phyloP scores from a whole-genome alignment of 2,888 invertebrate genomes.

The Tenodera sinensis region DNA sequence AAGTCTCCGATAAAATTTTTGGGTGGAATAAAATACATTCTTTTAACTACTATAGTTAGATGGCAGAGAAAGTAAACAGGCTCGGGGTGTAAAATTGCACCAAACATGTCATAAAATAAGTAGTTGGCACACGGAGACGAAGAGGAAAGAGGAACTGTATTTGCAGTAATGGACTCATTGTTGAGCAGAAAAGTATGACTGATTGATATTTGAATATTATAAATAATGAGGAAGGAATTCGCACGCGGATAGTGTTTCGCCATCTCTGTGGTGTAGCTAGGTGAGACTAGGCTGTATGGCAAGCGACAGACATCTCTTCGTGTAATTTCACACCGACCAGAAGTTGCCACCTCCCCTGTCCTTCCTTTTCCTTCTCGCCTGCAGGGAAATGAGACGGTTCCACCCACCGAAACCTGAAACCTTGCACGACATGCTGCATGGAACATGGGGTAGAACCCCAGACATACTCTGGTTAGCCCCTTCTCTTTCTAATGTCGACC shows the following conservation, averaged over 20 bases:
- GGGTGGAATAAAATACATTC: no score
- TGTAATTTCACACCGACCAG: constrained; percentile 5
- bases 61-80: no score
- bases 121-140: no score
- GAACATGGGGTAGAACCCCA: background rate
- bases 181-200: no score
- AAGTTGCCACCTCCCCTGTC: background rate
- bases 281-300: background rate
- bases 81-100: no score
- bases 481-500: background rate
- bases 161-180: no score
- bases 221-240: background rate
- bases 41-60: no score
- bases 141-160: no score
- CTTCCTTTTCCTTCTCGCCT: background rate
- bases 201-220: background rate
- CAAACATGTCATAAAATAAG: no score
- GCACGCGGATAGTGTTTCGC: background rate
- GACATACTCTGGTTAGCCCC: background rate
- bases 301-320: background rate
- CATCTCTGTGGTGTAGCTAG: background rate
- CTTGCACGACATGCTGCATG: background rate
- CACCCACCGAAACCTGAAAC: background rate
- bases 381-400: background rate
- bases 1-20: no score